Base-by-base conservation (phyloP, 2,888 invertebrate species). In the Cinara cedri region DNA sequence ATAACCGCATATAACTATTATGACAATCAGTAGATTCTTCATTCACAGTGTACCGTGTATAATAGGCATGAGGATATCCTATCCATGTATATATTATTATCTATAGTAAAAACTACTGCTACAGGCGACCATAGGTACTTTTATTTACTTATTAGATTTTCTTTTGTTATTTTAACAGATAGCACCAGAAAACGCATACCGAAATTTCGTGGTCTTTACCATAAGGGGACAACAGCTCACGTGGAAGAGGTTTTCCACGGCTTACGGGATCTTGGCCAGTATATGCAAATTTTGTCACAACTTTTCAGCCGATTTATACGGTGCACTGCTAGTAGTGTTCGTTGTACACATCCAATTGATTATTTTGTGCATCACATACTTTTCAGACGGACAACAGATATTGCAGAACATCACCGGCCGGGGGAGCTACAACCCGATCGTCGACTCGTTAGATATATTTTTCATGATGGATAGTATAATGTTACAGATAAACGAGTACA, bases 341-440 rank as follows among this genome's bases (percentile, higher is more conserved):
- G 68, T 78, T 10, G 60, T 70, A 0, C 78, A 68, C 34, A 46
- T 78, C 1, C 78, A 78, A 16, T n/a, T 78, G 3, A 21, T 78
- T 4, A 60, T 68, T 9, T 21, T 78, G 68, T 68, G 78, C 54
- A 6, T 78, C 26, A 70, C 78, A 3, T 78, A 78, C 42, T 78
- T 78, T 14, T 51, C 78, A 8, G 68, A 70, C 11, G 78, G 78
- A 1, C 78, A 78, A 21, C 68, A 68, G 16, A 14, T 70, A 34
- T 42, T 78, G 49, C 26, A 19, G 16, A 78, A 78, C 34, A 34
- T 78, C 3, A n/a, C 11, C 11, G 57, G 60, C 11, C 10, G 3
- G 11, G 68, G 60, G 1, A 8, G 19, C 21, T 70, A 68, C 49
- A 76, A 76, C 3, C 57, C 68, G 13, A 78, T 70, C 68, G 68